Evolutionary conservation across 2,113 vertebrate genomes (phyloP).

Genomic region (Ophiodon elongatus): DNA sequence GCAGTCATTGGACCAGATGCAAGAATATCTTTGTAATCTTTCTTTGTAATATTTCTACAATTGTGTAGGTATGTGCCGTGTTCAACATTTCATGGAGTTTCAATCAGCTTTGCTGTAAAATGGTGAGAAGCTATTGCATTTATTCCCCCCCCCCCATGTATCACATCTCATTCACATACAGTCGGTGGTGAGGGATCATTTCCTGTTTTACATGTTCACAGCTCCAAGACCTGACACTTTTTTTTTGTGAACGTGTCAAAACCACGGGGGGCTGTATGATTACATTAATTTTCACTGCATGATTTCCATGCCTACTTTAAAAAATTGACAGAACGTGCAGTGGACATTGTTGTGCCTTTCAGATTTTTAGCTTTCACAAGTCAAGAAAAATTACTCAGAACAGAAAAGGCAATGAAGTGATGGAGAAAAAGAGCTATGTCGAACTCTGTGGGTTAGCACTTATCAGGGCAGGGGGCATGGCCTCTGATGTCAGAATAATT

Average conservation of each 20-base stretch:
- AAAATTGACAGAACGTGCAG: conserved; percentile 69
- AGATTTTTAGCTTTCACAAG: conserved; percentile 64
- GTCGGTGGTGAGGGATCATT: background rate
- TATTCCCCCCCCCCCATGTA: no score
- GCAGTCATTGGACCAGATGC: background rate
- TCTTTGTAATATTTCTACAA: background rate
- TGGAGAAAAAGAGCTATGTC: conserved; percentile 37
- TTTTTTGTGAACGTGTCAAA: conserved; percentile 58
- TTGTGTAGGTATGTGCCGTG: background rate
- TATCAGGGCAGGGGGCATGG: conserved; percentile 62
- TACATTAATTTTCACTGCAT: conserved; percentile 72
- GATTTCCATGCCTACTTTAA: conserved; percentile 51
- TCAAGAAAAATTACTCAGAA: conserved; percentile 27
- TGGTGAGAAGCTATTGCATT: background rate
- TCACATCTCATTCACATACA: background rate
- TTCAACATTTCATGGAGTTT: background rate
- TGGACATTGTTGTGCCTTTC: conserved; percentile 74
- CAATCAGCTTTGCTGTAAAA: background rate
- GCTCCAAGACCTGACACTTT: conserved; percentile 33
- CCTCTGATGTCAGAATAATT: conserved; percentile 57
- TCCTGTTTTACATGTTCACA: conserved; percentile 5
- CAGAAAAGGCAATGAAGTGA: conserved; percentile 64
- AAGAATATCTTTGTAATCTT: background rate
- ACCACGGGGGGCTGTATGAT: conserved; percentile 63
- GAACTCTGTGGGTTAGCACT: conserved; percentile 74